Evolutionary conservation across 2,113 vertebrate genomes (phyloP), one percentile per base, ranked within the genome.

Genomic region (Oophaga pumilio): DNA sequence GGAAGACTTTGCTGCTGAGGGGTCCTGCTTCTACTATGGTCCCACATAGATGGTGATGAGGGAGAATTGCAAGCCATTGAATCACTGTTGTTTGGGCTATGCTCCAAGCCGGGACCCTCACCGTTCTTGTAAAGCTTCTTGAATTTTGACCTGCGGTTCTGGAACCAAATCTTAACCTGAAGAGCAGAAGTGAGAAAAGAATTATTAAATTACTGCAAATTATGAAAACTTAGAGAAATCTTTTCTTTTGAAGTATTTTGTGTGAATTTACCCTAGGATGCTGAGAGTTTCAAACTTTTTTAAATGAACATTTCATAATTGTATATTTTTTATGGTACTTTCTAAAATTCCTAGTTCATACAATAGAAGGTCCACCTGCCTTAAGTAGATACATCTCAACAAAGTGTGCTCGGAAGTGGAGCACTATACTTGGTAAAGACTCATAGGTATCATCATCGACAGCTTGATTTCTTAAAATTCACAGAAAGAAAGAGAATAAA

Each of bases 41-140:
- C 98, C 98, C 98, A 99, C 66, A 97, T 94, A 6, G 97, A 94
- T 0, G 98, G 98, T 0, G 98, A 99, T 0, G 96, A 95, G 0
- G 98, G 98, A 0, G 98, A 99, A 90, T 99, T 99, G 91, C 98
- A 99, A 88, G 98, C 97, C 98, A 99, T 99, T 91, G 98, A 99
- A 91, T 99, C 98, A 84, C 98, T 99, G 92, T 97, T 97, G 92
- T 98, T 97, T 57, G 98, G 98, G 50, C 98, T 99, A 93, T 99
- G 97, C 77, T 99, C 98, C 90, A 98, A 92, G 17, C 81, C 73
- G 0, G 97, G 97, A 14, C 98, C 96, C 90, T 99, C 98, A 49
- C 98, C 98, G 13, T 98, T 99, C 92, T 99, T 99, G 94, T 99
- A 99, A 60, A 99, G 94, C 91, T 99, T 99, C 96, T 99, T 99